These are phyloP conservation scores for Atta texana DNA, from an alignment of 1,140 invertebrate genomes.

Conservation along the genomic window DNA sequence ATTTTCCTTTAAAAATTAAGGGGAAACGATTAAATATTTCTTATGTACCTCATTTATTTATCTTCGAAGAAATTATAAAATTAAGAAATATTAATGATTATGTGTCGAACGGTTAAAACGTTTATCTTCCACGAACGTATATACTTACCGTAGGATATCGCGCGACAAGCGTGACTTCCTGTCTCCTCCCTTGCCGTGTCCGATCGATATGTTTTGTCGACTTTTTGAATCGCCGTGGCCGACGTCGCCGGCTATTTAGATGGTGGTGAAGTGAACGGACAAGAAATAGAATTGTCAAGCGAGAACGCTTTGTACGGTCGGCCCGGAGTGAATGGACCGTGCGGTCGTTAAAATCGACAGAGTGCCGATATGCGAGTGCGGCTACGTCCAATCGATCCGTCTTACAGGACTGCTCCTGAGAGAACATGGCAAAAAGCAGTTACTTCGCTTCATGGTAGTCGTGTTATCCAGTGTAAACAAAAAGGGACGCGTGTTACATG, in stretches of 20 bases:
- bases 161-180: slow-evolving; percentile 56
- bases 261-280: slow-evolving; percentile 24
- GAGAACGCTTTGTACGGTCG: slow-evolving; percentile 44
- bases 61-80: neutral
- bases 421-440: slow-evolving; percentile 77
- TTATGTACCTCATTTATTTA: neutral
- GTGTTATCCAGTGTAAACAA: slow-evolving; percentile 80
- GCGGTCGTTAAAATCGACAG: slow-evolving; percentile 63
- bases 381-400: slow-evolving; percentile 70
- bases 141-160: slow-evolving; percentile 33
- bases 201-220: slow-evolving; percentile 57
- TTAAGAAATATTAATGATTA: slow-evolving; percentile 13
- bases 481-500: slow-evolving; percentile 75
- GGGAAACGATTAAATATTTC: neutral
- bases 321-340: slow-evolving; percentile 53
- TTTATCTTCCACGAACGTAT: slow-evolving; percentile 19
- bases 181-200: slow-evolving; percentile 38
- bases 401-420: slow-evolving; percentile 64
- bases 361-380: slow-evolving; percentile 61
- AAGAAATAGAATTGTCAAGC: slow-evolving; percentile 65
- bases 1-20: neutral
- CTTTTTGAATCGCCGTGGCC: slow-evolving; percentile 54
- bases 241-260: slow-evolving; percentile 55
- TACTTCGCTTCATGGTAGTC: slow-evolving; percentile 79
- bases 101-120: slow-evolving; percentile 7